Evolutionary conservation across 2,888 invertebrate species (phyloP).

Genomic region (Bruchidius siliquastri): DNA sequence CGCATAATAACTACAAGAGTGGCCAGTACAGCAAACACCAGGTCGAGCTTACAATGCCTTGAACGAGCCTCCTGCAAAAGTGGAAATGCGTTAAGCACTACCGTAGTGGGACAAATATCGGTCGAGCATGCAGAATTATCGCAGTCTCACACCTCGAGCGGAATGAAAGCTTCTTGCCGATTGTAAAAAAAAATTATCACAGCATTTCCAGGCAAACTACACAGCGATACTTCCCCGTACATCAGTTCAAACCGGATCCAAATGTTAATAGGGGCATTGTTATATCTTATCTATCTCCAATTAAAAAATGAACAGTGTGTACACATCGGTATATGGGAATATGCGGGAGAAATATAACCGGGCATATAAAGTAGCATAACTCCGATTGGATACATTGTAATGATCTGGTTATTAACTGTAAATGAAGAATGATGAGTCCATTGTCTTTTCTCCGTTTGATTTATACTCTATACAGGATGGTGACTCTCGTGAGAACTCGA

Average conservation of each 20-base stretch:
- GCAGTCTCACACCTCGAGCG: no score
- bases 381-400: background rate
- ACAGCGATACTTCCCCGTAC: background rate
- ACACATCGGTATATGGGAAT: background rate
- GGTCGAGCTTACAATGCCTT: no score
- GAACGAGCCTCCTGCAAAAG: no score
- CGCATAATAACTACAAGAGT: no score
- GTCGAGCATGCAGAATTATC: no score
- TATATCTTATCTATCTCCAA: background rate
- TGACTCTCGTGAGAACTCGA: background rate
- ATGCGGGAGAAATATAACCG: background rate
- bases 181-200: no score
- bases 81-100: no score
- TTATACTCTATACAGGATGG: background rate
- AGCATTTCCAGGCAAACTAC: no score
- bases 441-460: background rate
- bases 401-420: background rate
- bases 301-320: background rate
- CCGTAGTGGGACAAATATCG: no score
- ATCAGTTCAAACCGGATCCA: background rate
- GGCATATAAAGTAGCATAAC: background rate
- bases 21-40: no score
- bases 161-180: no score
- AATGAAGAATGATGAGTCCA: background rate
- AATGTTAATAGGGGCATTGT: background rate